Evolutionary conservation across 1,140 invertebrate genomes (phyloP).

Genomic region (Drosophila rhopaloa): DNA sequence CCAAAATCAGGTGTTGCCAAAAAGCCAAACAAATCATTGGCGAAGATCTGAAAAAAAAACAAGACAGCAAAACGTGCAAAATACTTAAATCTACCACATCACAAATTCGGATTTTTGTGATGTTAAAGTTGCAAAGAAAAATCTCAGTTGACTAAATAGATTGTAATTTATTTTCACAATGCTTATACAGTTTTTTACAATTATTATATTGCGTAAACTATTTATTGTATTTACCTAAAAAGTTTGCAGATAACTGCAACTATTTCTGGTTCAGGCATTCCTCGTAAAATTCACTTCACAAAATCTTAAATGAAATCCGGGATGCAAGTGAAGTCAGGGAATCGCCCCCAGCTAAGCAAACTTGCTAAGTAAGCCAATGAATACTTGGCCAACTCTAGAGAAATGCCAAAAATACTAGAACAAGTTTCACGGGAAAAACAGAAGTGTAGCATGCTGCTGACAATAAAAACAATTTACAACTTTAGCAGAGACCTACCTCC

Average conservation of each 20-base stretch:
- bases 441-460: slow-evolving; percentile 35
- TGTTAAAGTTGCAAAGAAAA: no score
- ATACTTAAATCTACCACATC: no score
- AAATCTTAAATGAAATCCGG: slow-evolving; percentile 5
- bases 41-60: not conserved
- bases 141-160: no score
- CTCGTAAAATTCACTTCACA: not conserved
- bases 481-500: slow-evolving; percentile 15
- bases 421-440: slow-evolving; percentile 1
- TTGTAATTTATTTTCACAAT: no score
- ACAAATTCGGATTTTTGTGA: no score
- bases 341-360: slow-evolving; percentile 17
- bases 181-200: no score
- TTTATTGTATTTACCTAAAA: no score
- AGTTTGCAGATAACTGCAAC: not conserved
- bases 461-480: slow-evolving; percentile 61
- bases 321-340: slow-evolving; percentile 14
- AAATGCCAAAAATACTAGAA: slow-evolving; percentile 32
- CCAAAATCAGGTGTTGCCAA: slow-evolving; percentile 27
- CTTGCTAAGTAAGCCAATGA: slow-evolving; percentile 21
- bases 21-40: not conserved
- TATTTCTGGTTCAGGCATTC: not conserved
- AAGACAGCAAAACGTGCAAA: slow-evolving; percentile 2
- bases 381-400: slow-evolving; percentile 12
- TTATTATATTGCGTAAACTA: no score